Percentiles rank a stretch among this genome's conserved stretches.
phyloP scores from a whole-genome alignment of 2,113 vertebrate species.

The Perca fluviatilis region DNA sequence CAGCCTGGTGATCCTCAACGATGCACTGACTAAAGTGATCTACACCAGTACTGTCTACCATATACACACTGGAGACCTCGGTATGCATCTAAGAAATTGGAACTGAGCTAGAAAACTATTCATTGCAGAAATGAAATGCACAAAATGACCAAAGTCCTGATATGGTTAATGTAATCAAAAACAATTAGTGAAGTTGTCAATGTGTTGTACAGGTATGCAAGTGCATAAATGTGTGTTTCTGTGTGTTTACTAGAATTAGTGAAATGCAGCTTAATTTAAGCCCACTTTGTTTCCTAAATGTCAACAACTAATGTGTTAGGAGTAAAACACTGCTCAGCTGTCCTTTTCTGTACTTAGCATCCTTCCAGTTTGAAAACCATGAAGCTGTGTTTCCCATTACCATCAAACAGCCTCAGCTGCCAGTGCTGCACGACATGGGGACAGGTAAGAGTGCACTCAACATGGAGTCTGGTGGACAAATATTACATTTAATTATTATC shows the following conservation, averaged over 20 bases:
- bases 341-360: constrained; percentile 59
- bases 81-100: constrained; percentile 51
- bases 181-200: background rate
- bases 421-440: constrained; percentile 81
- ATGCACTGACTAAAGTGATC: constrained; percentile 71
- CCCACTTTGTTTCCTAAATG: background rate
- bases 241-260: background rate
- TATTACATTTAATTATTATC: too few relatives aligned
- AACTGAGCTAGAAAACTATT: background rate
- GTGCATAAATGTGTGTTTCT: background rate
- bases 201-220: background rate
- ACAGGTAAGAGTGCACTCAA: constrained; percentile 27
- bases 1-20: constrained; percentile 65
- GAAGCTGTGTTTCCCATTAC: constrained; percentile 78
- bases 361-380: constrained; percentile 62
- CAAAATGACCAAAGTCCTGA: background rate
- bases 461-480: background rate
- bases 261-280: background rate
- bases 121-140: background rate
- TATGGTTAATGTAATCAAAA: background rate
- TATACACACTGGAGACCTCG: constrained; percentile 69
- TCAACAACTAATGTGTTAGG: too few relatives aligned
- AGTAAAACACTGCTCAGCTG: background rate
- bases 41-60: constrained; percentile 82
- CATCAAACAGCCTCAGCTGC: constrained; percentile 70